These are phyloP conservation scores for Siniperca chuatsi DNA, from an alignment of 2,113 vertebrate species.

Conservation along the genomic window DNA sequence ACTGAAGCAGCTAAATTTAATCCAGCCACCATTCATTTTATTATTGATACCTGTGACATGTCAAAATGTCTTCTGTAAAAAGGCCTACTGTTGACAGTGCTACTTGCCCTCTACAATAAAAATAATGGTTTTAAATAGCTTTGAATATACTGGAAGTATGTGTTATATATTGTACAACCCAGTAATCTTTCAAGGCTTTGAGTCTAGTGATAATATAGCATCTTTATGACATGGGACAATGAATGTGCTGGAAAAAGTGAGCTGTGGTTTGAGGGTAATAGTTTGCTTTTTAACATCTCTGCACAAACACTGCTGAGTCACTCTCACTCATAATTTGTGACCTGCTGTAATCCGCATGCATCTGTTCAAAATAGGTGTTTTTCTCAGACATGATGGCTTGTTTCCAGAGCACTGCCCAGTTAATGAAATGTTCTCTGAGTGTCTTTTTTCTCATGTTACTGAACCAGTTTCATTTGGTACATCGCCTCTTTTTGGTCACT, in stretches of 20 bases:
- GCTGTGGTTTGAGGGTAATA: constrained; percentile 11
- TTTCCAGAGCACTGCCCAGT: constrained; percentile 7
- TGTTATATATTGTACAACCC: too few species aligned
- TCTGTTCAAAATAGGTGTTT: constrained; percentile 21
- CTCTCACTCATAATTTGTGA: neutral
- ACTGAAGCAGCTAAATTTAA: neutral
- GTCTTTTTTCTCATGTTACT: constrained; percentile 20
- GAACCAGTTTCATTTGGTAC: constrained; percentile 14
- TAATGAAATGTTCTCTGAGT: neutral
- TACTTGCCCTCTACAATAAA: too few species aligned
- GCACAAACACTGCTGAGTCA: constrained; percentile 46
- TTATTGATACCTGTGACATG: neutral
- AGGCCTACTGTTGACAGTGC: too few species aligned
- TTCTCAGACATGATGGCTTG: constrained; percentile 1
- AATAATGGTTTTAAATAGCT: too few species aligned
- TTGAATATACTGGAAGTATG: too few species aligned
- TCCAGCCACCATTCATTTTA: neutral
- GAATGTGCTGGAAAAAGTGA: constrained; percentile 1
- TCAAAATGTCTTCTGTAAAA: too few species aligned
- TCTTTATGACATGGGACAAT: neutral
- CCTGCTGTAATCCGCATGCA: constrained; percentile 12
- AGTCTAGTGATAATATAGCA: constrained; percentile 56
- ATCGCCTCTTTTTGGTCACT: neutral
- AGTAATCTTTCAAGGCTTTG: constrained; percentile 60
- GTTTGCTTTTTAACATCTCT: constrained; percentile 24